These are phyloP conservation scores for Chionoecetes opilio DNA, from an alignment of 1,140 invertebrate species.

Conservation along the genomic window DNA sequence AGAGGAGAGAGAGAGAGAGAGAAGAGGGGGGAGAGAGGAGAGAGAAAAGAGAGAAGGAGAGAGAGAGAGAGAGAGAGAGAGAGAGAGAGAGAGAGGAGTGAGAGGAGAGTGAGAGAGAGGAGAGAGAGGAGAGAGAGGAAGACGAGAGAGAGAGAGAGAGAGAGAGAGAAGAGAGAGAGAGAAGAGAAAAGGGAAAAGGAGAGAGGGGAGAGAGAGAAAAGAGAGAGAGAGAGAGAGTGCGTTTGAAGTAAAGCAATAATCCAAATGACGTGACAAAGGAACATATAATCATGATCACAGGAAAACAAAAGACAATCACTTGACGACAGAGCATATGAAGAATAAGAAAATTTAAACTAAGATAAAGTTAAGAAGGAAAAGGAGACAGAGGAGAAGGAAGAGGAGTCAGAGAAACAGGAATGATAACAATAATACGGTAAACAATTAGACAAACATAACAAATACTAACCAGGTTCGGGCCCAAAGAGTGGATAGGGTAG, in stretches of 20 bases:
- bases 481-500: slow-evolving; percentile 47
- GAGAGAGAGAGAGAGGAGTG: not conserved
- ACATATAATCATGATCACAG: no score
- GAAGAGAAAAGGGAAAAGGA: not conserved
- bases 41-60: not conserved
- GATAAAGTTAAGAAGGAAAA: not conserved
- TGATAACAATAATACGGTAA: not conserved
- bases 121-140: not conserved
- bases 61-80: not conserved
- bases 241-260: not conserved
- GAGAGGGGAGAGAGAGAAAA: not conserved
- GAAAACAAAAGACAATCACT: no score
- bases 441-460: not conserved
- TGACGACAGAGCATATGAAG: not conserved
- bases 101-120: not conserved
- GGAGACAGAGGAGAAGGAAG: not conserved
- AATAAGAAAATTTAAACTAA: not conserved
- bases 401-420: not conserved
- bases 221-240: not conserved
- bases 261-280: not conserved
- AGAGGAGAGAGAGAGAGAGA: not conserved
- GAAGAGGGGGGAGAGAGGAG: not conserved
- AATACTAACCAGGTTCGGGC: slow-evolving; percentile 47
- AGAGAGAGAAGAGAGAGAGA: not conserved
- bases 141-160: not conserved